Base-by-base conservation (phyloP, 2,797 vertebrate species). In the Varecia variegata region DNA sequence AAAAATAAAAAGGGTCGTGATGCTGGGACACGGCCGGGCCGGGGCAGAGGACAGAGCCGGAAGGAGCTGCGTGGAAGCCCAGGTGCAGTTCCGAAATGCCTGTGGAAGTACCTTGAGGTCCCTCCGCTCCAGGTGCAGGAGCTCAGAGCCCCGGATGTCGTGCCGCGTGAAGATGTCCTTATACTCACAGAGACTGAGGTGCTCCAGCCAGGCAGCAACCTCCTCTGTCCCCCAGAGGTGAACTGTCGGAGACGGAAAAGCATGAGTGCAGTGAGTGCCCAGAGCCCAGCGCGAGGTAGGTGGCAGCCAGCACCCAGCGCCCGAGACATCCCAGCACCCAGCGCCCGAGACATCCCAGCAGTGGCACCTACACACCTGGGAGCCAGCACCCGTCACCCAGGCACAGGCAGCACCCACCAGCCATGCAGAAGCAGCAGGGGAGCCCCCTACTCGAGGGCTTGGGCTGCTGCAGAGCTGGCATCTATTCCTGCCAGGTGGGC, bases 171-270 rank as follows among this genome's bases (percentile, higher is more conserved):
- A 99, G 98, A 99, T 99, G 98, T 99, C 99, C 98, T 99, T 99
- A 98, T 99, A 99, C 98, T 99, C 99, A 96, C 99, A 99, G 97
- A 99, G 99, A 98, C 99, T 99, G 92, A 99, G 99, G 97, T 99
- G 99, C 98, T 99, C 99, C 99, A 99, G 98, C 99, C 99, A 99
- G 74, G 99, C 98, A 47, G 99, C 99, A 96, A 99, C 99, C 98
- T 99, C 99, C 97, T 99, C 99, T 52, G 99, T 99, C 76, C 99
- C 99, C 99, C 99, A 99, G 98, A 99, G 99, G 97, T 99, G 99
- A 98, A 99, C 99, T 99, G 99, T 99, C 97, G 94, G 99, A 99
- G 98, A 99, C 52, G 98, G 98, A 98, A 98, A 98, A 98, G 98
- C 98, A 98, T 79, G 98, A 98, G 98, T 95, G 97, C 98, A 89